Evolutionary conservation across 2,888 invertebrate species (phyloP), one percentile per base, ranked within the genome.

Genomic region (Patella pellucida): DNA sequence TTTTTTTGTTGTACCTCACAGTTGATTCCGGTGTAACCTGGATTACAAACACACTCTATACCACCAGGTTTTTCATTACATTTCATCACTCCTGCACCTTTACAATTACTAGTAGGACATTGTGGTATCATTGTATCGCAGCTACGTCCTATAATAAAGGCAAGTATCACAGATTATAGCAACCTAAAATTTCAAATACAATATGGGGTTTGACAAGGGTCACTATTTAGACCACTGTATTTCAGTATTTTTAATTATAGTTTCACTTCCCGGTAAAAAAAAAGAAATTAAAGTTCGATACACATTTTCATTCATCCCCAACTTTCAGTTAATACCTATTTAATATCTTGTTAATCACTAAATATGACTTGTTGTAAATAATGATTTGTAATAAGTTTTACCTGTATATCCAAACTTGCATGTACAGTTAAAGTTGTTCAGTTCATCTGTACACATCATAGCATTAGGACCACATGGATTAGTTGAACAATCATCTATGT

Each of bases 401-500:
- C 87, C 87, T 71, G 75, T 78, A 71, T 79, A 88, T 1, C 87
- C 88, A 16, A 76, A 62, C 3, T 69, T 52, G 80, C 88, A 88
- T 9, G 71, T 52, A 78, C 88, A 88, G 2, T 11, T 31, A 74
- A 74, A 85, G 41, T 74, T 78, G 27, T 82, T 78, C n/a, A 78
- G 70, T 15, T 12, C 23, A 62, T 79, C 79, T 16, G 54, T 62
- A 62, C 62, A 62, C 62, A 62, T 62, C 23, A 19, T 19, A 62
- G 62, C 19, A 23, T 62, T 62, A 11, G 7, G 5, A 68, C 62
- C 73, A 68, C 83, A 83, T 3, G 70, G 73, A 1, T 68, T 52
- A 16, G 68, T 16, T 3, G 4, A 0, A 69, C 83, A 83, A 27
- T 81, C 97, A 88, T 97, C 84, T 15, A 81, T 78, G 62, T 82